Base-by-base conservation (phyloP, 2,888 invertebrate genomes). In the Hybos culiciformis region DNA sequence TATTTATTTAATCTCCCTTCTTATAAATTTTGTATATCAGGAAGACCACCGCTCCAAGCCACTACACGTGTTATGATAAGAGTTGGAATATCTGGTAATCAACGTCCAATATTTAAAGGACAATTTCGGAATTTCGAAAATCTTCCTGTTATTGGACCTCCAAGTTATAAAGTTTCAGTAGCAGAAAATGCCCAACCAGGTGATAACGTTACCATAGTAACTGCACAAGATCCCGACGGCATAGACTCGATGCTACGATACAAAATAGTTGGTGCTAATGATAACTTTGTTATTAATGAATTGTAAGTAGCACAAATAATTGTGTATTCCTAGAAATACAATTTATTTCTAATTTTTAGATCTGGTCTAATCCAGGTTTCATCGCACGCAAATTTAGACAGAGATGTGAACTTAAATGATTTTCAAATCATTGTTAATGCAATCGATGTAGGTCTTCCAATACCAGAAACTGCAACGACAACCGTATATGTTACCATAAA, bases 51-150 rank as follows among this genome's bases (percentile, higher is more conserved):
- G 0, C 60, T 83, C 1, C 69, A 72, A 39, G 75, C 80, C 31
- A 80, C 80, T 48, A 77, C 79, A 0, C 70, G 74, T 26, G 72
- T 83, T 0, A 70, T 73, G 9, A 72, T 85, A 14, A 70, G 82
- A n/a, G 83, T 85, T 0, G 84, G 84, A 0, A 81, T 83, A 4
- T 80, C 83, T 1, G 83, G 83, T 2, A 83, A 84, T 54, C 82
- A 83, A 53, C 69, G 82, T n/a, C 85, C 83, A 1, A 75, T 80
- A n/a, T 83, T 82, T 54, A 77, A 78, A 51, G 81, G 81, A 2
- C 79, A 80, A 53, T 80, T 77, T 51, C 78, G 78, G 41, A 73
- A 72, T 48, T 69, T 71, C 3, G 62, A 64, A 49, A 60, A 62
- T 42, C 53, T 62, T n/a, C 72, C 74, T 21, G 72, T 73, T 17